Percentiles rank a stretch among this genome's conserved stretches.
Conservation (phyloP, 2,113 vertebrate species). For the Pangasianodon gigas region DNA sequence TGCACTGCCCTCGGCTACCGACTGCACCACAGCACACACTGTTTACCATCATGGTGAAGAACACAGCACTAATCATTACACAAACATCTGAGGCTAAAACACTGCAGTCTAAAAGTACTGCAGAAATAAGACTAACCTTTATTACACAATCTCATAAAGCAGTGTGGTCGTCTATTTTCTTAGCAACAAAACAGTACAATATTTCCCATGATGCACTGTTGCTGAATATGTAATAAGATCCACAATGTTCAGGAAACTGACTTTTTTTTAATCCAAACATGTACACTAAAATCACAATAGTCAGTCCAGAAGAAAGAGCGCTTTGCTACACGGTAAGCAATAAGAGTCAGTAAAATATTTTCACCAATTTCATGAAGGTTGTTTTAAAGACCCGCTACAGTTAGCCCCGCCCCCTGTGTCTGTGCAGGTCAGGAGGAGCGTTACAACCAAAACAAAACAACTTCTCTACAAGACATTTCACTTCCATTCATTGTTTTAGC, state of each 20-base stretch:
- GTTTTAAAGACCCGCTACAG: not conserved
- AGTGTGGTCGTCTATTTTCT: not conserved
- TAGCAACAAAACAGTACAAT: not conserved
- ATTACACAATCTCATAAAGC: not conserved
- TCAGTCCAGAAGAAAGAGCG: no score
- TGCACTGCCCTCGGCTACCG: accelerated
- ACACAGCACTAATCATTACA: not conserved
- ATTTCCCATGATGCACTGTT: not conserved
- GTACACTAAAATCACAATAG: not conserved
- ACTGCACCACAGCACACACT: not conserved
- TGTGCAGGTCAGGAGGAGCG: not conserved
- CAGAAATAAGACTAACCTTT: not conserved
- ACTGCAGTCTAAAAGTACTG: not conserved
- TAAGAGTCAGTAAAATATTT: no score
- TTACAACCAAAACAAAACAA: not conserved
- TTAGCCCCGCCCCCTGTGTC: not conserved
- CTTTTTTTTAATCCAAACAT: not conserved
- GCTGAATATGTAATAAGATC: not conserved
- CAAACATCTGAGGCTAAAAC: not conserved
- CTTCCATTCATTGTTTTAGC: not conserved
- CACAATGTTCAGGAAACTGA: no score
- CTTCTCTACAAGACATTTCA: not conserved
- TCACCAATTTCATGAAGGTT: not conserved
- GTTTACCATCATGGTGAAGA: not conserved
- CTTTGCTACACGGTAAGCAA: not conserved